phyloP scores from a whole-genome alignment of 2,113 vertebrate species.

The Gopherus flavomarginatus region DNA sequence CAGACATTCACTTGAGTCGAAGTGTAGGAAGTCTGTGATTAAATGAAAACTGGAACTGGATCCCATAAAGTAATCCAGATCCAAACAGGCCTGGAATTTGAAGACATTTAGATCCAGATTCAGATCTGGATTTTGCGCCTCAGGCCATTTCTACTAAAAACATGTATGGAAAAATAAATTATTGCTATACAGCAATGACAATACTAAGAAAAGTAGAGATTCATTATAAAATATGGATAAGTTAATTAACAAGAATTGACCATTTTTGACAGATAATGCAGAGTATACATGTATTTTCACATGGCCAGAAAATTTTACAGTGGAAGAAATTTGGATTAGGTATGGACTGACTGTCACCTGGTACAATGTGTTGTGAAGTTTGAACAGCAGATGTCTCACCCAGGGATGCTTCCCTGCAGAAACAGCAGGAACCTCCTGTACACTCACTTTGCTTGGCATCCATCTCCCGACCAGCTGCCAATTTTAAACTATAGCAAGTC shows the following conservation, averaged over 20 bases:
- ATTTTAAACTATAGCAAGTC: conserved; percentile 83
- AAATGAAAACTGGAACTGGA: not conserved
- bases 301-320: conserved; percentile 62
- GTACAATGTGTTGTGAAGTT: conserved; percentile 91
- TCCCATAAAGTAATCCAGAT: not conserved
- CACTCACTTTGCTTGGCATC: conserved; percentile 93
- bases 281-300: conserved; percentile 50
- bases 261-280: conserved; percentile 41
- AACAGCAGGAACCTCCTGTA: conserved; percentile 93
- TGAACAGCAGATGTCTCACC: conserved; percentile 94
- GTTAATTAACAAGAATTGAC: conserved; percentile 7
- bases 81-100: not conserved
- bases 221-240: conserved; percentile 39
- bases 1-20: not conserved
- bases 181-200: conserved; percentile 1
- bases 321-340: conserved; percentile 65
- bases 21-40: not conserved
- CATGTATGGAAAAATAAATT: conserved; percentile 62
- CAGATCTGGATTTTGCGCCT: conserved; percentile 57
- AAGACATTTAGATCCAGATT: not conserved
- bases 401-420: conserved; percentile 87
- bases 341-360: conserved; percentile 65
- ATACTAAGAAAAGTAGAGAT: conserved; percentile 25
- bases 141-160: conserved; percentile 55
- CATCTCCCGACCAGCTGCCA: conserved; percentile 94